A percentile compares a stretch with the other conserved stretches of the same genome.
Conservation (phyloP, 1,140 invertebrate species). For the Halictus rubicundus region DNA sequence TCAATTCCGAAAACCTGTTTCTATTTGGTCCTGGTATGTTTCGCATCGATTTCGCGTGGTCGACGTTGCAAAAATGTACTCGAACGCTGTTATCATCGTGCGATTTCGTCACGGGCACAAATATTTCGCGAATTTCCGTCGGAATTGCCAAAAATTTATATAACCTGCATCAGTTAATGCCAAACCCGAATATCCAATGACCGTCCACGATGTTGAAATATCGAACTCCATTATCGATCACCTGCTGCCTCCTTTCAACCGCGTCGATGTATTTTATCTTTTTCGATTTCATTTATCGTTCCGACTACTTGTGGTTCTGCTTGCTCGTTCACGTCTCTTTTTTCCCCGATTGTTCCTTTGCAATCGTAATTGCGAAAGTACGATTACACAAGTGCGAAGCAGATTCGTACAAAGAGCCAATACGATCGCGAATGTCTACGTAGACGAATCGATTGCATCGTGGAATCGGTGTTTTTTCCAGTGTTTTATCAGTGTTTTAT, state of each 20-base stretch:
- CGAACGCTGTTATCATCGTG: conserved; percentile 16
- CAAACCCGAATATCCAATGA: conserved; percentile 26
- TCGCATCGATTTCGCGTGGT: neutral
- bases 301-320: too few species aligned
- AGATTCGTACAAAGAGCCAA: neutral
- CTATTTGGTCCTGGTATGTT: neutral
- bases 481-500: neutral
- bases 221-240: conserved; percentile 37
- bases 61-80: neutral
- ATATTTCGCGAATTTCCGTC: conserved; percentile 31
- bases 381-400: neutral
- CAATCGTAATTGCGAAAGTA: neutral
- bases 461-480: neutral
- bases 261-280: neutral
- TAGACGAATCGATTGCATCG: neutral
- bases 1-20: neutral
- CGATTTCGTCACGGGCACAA: neutral
- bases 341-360: too few species aligned
- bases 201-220: conserved; percentile 17
- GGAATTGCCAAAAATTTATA: conserved; percentile 51
- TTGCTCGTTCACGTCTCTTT: too few species aligned
- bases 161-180: conserved; percentile 34
- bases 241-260: neutral
- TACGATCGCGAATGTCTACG: neutral
- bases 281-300: neutral